Conservation (phyloP, 1,140 invertebrate species). For the Cydia fagiglandana region DNA sequence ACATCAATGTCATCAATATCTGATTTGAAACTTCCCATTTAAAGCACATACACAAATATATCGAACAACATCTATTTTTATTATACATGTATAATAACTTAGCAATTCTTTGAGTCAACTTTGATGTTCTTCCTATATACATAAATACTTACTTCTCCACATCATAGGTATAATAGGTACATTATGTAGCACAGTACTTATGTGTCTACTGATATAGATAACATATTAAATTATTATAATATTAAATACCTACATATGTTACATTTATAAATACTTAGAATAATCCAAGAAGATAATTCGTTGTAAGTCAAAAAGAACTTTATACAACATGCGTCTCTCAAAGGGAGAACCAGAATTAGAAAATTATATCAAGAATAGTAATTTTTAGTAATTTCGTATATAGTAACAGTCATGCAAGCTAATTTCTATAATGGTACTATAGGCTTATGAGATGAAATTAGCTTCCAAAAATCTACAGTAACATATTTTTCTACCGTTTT, state of each 20-base stretch:
- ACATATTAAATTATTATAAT: background rate
- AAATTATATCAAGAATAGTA: background rate
- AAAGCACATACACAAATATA: conserved; percentile 13
- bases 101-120: background rate
- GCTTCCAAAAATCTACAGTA: background rate
- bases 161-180: background rate
- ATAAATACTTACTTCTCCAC: background rate
- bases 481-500: background rate
- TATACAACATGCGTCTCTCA: conserved; percentile 12
- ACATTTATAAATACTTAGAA: background rate
- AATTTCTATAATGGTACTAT: conserved; percentile 16
- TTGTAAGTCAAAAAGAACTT: background rate
- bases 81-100: conserved; percentile 8
- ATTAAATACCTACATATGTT: background rate
- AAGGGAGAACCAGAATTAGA: conserved; percentile 2
- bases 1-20: background rate
- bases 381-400: conserved; percentile 10
- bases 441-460: conserved; percentile 8
- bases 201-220: background rate
- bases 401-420: conserved; percentile 12
- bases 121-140: conserved; percentile 1
- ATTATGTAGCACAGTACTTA: background rate
- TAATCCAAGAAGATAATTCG: background rate
- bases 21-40: conserved; percentile 10
- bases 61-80: background rate